phyloP scores from a whole-genome alignment of 1,140 invertebrate species.

The Bemisia tabaci region DNA sequence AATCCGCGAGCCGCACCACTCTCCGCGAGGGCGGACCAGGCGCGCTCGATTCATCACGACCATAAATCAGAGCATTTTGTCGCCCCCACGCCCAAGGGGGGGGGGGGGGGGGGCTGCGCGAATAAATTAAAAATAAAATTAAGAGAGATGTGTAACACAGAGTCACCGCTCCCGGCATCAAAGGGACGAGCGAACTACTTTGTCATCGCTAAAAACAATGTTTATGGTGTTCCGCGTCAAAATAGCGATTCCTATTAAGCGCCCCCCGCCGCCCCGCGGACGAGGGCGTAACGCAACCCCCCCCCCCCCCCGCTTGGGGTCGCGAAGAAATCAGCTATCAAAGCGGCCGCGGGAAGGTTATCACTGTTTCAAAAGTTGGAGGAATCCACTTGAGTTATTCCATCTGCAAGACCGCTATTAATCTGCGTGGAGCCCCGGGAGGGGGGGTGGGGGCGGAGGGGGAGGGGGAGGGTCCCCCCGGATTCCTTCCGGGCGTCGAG shows the following conservation, averaged over 20 bases:
- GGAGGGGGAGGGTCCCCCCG: too few species aligned
- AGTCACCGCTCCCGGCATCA: too few species aligned
- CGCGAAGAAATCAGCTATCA: neutral
- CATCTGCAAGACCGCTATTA: neutral
- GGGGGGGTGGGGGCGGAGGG: too few species aligned
- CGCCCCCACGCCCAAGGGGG: neutral
- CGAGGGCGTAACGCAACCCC: too few species aligned
- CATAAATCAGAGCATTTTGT: neutral
- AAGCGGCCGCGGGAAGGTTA: neutral
- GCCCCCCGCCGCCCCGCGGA: too few species aligned
- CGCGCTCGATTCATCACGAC: neutral
- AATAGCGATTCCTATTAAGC: neutral
- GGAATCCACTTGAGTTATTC: neutral
- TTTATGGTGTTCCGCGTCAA: neutral
- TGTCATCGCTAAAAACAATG: neutral
- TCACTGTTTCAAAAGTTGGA: neutral
- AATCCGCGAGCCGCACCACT: neutral
- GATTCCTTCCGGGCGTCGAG: neutral
- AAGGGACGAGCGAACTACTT: neutral
- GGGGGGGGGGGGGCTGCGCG: too few species aligned
- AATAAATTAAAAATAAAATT: constrained; percentile 1
- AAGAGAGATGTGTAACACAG: neutral
- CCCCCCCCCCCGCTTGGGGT: neutral
- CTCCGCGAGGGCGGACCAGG: neutral
- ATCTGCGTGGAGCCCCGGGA: neutral